phyloP scores from a whole-genome alignment of 1,140 invertebrate genomes.

The Drosophila athabasca region DNA sequence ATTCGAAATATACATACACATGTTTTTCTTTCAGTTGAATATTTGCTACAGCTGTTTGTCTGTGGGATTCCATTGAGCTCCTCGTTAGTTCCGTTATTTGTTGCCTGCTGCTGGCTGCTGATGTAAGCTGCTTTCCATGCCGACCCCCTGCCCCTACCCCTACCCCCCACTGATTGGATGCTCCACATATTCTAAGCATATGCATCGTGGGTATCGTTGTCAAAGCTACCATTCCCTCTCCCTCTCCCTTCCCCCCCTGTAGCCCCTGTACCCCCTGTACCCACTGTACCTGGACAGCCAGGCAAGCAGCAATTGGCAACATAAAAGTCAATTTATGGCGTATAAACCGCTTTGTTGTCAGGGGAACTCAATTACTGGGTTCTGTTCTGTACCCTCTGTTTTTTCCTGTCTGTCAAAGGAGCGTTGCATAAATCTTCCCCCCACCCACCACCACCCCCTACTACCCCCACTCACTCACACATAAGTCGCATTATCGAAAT shows the following conservation, averaged over 20 bases:
- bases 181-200: slow-evolving; percentile 58
- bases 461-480: neutral
- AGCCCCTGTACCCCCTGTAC: neutral
- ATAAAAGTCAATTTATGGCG: slow-evolving; percentile 74
- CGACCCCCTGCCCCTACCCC: neutral
- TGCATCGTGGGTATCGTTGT: slow-evolving; percentile 37
- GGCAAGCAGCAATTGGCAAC: slow-evolving; percentile 32
- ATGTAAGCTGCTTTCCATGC: slow-evolving; percentile 57
- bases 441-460: too few species aligned
- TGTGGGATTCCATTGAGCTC: slow-evolving; percentile 13
- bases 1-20: too few species aligned
- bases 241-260: too few species aligned
- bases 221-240: slow-evolving; percentile 40
- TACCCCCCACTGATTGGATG: slow-evolving; percentile 13
- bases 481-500: slow-evolving; percentile 62
- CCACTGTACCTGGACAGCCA: neutral
- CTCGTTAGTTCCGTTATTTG: slow-evolving; percentile 55
- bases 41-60: neutral
- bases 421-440: slow-evolving; percentile 31
- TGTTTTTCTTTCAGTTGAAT: neutral
- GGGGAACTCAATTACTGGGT: slow-evolving; percentile 56
- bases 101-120: slow-evolving; percentile 5
- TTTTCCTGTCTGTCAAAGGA: slow-evolving; percentile 21
- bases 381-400: slow-evolving; percentile 1
- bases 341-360: slow-evolving; percentile 78